Percentiles rank a stretch among this genome's conserved stretches.
These are phyloP conservation scores for Chrosomus eos DNA, from an alignment of 2,797 vertebrate genomes.

Conservation along the genomic window DNA sequence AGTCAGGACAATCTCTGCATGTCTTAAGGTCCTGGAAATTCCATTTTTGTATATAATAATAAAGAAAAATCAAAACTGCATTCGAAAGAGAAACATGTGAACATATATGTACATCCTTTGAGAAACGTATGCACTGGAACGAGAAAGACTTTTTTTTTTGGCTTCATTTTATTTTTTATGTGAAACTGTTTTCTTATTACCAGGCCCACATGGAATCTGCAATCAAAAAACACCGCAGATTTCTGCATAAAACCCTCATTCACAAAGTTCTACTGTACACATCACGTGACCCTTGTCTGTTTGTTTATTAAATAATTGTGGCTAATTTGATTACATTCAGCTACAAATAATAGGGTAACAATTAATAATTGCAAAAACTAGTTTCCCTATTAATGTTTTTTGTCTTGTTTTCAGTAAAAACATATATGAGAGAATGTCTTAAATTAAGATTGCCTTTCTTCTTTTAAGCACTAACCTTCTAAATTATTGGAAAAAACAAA, in stretches of 20 bases:
- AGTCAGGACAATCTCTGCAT: constrained; percentile 83
- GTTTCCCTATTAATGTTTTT: background rate
- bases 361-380: background rate
- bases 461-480: background rate
- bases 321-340: constrained; percentile 28
- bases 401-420: constrained; percentile 27
- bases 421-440: background rate
- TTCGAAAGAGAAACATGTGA: constrained; percentile 84
- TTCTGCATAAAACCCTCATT: constrained; percentile 7
- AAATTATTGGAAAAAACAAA: background rate
- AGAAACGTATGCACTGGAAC: constrained; percentile 74
- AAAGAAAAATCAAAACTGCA: constrained; percentile 81
- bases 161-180: constrained; percentile 68
- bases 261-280: constrained; percentile 35
- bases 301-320: constrained; percentile 20
- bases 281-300: constrained; percentile 8
- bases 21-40: constrained; percentile 87
- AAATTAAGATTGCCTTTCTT: background rate
- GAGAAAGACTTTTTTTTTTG: constrained; percentile 74
- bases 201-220: constrained; percentile 44
- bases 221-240: background rate
- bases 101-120: constrained; percentile 95
- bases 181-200: constrained; percentile 82
- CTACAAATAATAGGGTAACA: constrained; percentile 4
- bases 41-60: constrained; percentile 89